A percentile compares a stretch with the other conserved stretches of the same genome.
These are phyloP conservation scores for Terebella lapidaria DNA, from an alignment of 2,888 invertebrate species.

Conservation along the genomic window DNA sequence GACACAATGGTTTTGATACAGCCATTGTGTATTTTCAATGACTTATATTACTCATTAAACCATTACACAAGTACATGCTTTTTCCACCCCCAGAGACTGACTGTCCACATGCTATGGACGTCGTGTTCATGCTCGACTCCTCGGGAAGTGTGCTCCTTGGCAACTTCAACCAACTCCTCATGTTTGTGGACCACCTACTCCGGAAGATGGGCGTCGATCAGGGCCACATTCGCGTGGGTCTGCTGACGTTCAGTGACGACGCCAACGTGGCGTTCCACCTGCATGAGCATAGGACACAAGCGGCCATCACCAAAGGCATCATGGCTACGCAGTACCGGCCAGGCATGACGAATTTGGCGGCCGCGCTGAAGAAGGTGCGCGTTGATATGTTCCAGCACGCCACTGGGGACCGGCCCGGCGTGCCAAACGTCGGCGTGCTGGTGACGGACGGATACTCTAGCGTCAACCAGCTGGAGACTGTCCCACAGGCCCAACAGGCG, in stretches of 20 bases:
- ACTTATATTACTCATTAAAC: too few relatives aligned
- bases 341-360: constrained; percentile 44
- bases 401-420: constrained; percentile 37
- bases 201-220: background rate
- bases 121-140: constrained; percentile 39
- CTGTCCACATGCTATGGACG: too few relatives aligned
- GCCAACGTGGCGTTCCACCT: constrained; percentile 36
- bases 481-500: constrained; percentile 12
- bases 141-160: constrained; percentile 39
- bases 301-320: constrained; percentile 19
- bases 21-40: too few relatives aligned
- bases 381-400: constrained; percentile 32
- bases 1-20: too few relatives aligned
- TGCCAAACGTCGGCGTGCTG: constrained; percentile 31
- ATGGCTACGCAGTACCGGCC: constrained; percentile 34
- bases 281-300: background rate
- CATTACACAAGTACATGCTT: too few relatives aligned
- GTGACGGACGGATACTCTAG: constrained; percentile 43
- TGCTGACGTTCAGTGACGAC: constrained; percentile 21
- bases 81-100: too few relatives aligned
- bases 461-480: constrained; percentile 9
- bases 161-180: constrained; percentile 36
- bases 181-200: constrained; percentile 36
- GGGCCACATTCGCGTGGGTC: constrained; percentile 19
- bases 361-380: constrained; percentile 33